Evolutionary conservation across 2,888 invertebrate species (phyloP).

Genomic region (Troglohyphantes excavatus): DNA sequence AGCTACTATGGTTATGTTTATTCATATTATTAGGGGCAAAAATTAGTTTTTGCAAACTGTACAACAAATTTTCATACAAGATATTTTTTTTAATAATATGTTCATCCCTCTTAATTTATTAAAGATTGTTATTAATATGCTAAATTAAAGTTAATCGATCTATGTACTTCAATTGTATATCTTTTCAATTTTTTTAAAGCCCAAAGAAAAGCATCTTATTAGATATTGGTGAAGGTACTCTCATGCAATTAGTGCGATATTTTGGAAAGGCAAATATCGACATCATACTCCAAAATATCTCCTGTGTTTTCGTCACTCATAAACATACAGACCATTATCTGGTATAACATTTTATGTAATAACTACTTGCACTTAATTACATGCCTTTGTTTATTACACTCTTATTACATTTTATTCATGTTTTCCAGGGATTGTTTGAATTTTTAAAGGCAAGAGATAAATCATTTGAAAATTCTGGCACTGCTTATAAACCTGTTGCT

Average conservation of each 20-base stretch:
- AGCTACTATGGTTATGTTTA: too few relatives aligned
- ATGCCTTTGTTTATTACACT: not conserved
- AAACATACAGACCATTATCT: conserved; percentile 98
- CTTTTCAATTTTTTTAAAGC: conserved; percentile 83
- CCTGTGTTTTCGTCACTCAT: conserved; percentile 92
- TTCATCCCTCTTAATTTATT: too few relatives aligned
- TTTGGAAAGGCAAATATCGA: conserved; percentile 87
- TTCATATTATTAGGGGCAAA: too few relatives aligned
- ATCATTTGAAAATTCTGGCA: conserved; percentile 83
- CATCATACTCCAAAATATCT: conserved; percentile 82
- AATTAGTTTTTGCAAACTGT: too few relatives aligned
- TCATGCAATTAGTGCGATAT: conserved; percentile 92
- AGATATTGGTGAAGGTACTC: conserved; percentile 98
- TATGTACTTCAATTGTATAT: not conserved
- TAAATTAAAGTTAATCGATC: too few relatives aligned
- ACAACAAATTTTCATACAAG: too few relatives aligned
- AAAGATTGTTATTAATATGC: too few relatives aligned
- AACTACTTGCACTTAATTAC: too few relatives aligned
- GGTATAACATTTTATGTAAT: conserved; percentile 32
- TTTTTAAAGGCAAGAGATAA: conserved; percentile 87
- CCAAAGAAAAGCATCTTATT: conserved; percentile 88
- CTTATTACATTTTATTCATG: not conserved
- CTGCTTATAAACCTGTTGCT: conserved; percentile 81
- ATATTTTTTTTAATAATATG: too few relatives aligned
- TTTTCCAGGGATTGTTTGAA: conserved; percentile 87